These are phyloP conservation scores for Cacoxenus indagator DNA, from an alignment of 2,888 invertebrate genomes.

Conservation along the genomic window DNA sequence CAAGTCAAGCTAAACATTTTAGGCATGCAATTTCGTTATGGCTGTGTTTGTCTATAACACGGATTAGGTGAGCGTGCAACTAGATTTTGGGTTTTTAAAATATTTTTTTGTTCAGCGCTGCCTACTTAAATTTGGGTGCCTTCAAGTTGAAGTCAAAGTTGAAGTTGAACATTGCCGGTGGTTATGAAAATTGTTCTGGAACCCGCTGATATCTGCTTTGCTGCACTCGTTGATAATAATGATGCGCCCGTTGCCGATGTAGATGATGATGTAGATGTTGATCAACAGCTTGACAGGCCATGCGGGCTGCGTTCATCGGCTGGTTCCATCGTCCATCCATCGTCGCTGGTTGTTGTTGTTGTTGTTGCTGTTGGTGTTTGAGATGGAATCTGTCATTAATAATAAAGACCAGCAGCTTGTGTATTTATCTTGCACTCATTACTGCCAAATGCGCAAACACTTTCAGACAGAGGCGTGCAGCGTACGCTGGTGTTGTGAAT, in stretches of 20 bases:
- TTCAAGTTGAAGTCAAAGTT: neutral
- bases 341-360: too few species aligned
- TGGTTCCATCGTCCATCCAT: neutral
- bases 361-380: neutral
- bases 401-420: conserved; percentile 17
- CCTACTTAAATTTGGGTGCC: conserved; percentile 5
- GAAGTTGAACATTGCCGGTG: neutral
- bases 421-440: conserved; percentile 11
- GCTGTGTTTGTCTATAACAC: conserved; percentile 2
- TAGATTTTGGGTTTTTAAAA: neutral
- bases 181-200: conserved; percentile 6
- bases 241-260: neutral
- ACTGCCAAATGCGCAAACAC: neutral
- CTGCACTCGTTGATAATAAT: neutral
- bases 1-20: too few species aligned
- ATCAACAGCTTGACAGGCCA: conserved; percentile 7
- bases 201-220: neutral
- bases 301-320: conserved; percentile 12
- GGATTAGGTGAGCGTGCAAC: neutral
- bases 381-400: neutral
- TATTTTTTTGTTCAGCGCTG: neutral
- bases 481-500: neutral
- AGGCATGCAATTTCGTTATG: conserved; percentile 12
- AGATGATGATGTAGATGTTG: neutral
- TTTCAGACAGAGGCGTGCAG: neutral